Evolutionary conservation across 2,888 invertebrate genomes (phyloP), one percentile per base, ranked within the genome.

Genomic region (Chydorus sphaericus): DNA sequence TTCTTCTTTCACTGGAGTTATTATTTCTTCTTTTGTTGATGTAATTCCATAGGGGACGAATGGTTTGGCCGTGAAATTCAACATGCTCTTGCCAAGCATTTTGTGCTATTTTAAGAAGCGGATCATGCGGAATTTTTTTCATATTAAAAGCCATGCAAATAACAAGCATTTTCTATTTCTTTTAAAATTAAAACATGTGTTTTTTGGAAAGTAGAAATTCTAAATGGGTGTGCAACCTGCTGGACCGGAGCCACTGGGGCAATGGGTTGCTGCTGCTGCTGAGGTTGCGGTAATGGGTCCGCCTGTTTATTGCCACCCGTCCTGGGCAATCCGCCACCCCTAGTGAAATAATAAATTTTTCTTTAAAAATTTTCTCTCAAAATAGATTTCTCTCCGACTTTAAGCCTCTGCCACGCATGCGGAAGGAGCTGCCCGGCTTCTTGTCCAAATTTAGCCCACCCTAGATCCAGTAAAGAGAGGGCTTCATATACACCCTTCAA

Each of bases 261-360:
- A 20, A 14, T 33, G 8, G 33, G 33, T 14, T 33, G 33, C 33
- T 33, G 33, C 33, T 33, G 33, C 56, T 48, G 48, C 54, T 57
- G 44, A 36, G 57, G 37, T 11, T 49, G 50, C 20, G 52, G 36
- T 20, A 16, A 8, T 50, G 50, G 50, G 20, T 37, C 53, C 20
- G 20, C 37, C 2, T 29, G 33, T 53, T 36, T 53, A n/a, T n/a
- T n/a, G 36, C 23, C 53, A 33, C 31, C 36, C 37, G 30, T 36
- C 37, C 33, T 53, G 18, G 30, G 33, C 23, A 31, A 2, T 10
- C 36, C 53, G 33, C 53, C 36, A 28, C 36, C 53, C 36, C 53
- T 53, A 23, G 29, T 11, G 10, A 10, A 20, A 10, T 50, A n/a
- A n/a, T n/a, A n/a, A n/a, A n/a, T n/a, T n/a, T n/a, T n/a, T n/a